Evolutionary conservation across 2,113 vertebrate species (phyloP), one percentile per base, ranked within the genome.

Genomic region (rabbit (Oryctolagus cuniculus)): DNA sequence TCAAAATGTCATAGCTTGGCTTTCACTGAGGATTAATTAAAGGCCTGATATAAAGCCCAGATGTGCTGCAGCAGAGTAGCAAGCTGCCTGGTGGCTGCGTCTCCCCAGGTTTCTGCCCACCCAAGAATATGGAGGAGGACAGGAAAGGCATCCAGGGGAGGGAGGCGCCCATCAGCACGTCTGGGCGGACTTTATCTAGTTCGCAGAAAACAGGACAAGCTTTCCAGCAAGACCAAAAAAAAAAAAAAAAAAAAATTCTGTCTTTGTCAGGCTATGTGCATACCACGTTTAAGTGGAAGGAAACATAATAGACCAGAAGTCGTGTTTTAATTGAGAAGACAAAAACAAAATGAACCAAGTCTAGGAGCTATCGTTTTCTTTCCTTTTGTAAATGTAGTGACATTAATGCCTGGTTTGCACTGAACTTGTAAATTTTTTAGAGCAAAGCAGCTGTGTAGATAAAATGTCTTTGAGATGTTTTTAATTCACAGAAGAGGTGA

Each of bases 1-100:
- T 99, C 99, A 99, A 99, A 99, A 99, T 99, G 99, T 99, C 99
- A 99, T 99, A 99, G 99, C 98, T 99, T 99, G 99, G 99, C 99
- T 99, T 99, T 99, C 99, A 99, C 99, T 99, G 99, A 99, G 99
- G 99, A 99, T 99, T 99, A 99, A 99, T 99, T 99, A 99, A 99
- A 99, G 99, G 98, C 98, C 99, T 99, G 99, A 99, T 99, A 99
- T 99, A 99, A 99, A 99, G 99, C 99, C 99, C 99, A 99, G 99
- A 99, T 99, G 99, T 99, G 99, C 99, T 98, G 98, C 98, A 98
- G 98, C 98, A 98, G 98, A 98, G 98, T 95, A 98, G 98, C 97
- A 98, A 98, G 98, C 98, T 98, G 98, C 98, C 97, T 98, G 96
- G 98, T 98, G 98, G 98, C 98, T 97, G 97, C 91, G 96, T 98